Conservation (phyloP, 1,140 invertebrate genomes). For the Venturia canescens region DNA sequence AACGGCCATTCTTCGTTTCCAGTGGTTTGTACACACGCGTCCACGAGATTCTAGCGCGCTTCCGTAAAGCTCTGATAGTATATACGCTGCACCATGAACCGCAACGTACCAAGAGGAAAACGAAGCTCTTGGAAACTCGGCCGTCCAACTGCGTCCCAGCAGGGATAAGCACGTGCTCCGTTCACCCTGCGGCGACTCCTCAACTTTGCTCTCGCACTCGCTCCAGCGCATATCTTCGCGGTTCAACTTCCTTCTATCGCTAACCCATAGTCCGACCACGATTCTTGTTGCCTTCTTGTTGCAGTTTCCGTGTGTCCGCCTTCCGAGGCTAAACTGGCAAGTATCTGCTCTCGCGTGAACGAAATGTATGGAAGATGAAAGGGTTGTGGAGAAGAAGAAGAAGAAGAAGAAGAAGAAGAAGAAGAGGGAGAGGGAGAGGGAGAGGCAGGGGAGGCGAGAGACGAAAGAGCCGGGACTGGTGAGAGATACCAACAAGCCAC, state of each 20-base stretch:
- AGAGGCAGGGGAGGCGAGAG: neutral
- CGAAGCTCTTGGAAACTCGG: slow-evolving; percentile 40
- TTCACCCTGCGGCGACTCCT: slow-evolving; percentile 36
- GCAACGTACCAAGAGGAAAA: slow-evolving; percentile 8
- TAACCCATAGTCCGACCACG: neutral
- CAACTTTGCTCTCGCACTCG: slow-evolving; percentile 33
- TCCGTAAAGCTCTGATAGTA: neutral
- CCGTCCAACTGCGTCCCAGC: slow-evolving; percentile 18
- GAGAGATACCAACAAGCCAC: slow-evolving; percentile 41
- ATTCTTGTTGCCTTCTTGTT: slow-evolving; percentile 42
- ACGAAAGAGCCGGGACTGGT: neutral
- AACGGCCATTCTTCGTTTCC: neutral
- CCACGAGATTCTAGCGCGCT: neutral
- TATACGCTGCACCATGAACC: neutral
- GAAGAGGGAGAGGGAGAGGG: neutral
- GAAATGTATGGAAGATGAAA: slow-evolving; percentile 23
- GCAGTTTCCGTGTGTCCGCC: slow-evolving; percentile 37
- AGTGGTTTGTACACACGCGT: neutral
- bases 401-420: slow-evolving; percentile 15
- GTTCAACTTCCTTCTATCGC: neutral
- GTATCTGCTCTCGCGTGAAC: slow-evolving; percentile 9
- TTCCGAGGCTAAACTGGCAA: slow-evolving; percentile 15
- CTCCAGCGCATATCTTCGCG: slow-evolving; percentile 20
- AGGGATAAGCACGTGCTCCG: slow-evolving; percentile 35
- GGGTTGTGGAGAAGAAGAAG: slow-evolving; percentile 18